Evolutionary conservation across 2,888 invertebrate genomes (phyloP).

Genomic region (Ophonus ardosiacus): DNA sequence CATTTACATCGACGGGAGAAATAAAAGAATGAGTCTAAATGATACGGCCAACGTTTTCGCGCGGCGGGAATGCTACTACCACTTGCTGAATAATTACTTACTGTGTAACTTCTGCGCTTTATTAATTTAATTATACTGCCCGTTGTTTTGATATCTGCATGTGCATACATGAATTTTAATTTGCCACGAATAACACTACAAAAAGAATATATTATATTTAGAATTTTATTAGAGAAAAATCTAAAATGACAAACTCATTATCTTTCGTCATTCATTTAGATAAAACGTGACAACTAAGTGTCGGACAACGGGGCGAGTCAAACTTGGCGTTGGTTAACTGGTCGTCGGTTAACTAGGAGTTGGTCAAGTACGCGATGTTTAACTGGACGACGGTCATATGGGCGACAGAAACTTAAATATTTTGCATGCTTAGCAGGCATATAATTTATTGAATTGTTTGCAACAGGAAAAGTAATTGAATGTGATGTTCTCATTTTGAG

Average conservation of each 20-base stretch:
- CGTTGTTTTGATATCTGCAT: slow-evolving; percentile 46
- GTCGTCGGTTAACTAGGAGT: too few species aligned
- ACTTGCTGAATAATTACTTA: slow-evolving; percentile 52
- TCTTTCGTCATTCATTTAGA: neutral
- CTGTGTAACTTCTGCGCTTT: slow-evolving; percentile 37
- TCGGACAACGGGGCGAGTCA: too few species aligned
- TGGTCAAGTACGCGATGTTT: too few species aligned
- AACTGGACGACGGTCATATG: too few species aligned
- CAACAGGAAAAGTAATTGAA: too few species aligned
- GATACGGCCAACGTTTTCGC: slow-evolving; percentile 46
- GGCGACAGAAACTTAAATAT: too few species aligned
- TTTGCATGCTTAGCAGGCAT: too few species aligned
- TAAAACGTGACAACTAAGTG: too few species aligned
- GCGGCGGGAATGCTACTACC: slow-evolving; percentile 18
- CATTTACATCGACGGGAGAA: slow-evolving; percentile 54
- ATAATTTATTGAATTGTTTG: too few species aligned
- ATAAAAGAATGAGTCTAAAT: slow-evolving; percentile 59
- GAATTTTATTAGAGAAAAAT: neutral
- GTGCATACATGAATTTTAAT: slow-evolving; percentile 34
- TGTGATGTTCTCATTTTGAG: too few species aligned
- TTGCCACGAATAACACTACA: neutral
- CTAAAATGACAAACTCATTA: neutral
- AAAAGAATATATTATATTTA: neutral
- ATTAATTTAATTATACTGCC: slow-evolving; percentile 58
- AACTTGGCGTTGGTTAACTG: too few species aligned